Percentiles rank a stretch among this genome's conserved stretches.
Evolutionary conservation across 2,113 vertebrate species (phyloP).

Genomic region (Ochotona princeps): DNA sequence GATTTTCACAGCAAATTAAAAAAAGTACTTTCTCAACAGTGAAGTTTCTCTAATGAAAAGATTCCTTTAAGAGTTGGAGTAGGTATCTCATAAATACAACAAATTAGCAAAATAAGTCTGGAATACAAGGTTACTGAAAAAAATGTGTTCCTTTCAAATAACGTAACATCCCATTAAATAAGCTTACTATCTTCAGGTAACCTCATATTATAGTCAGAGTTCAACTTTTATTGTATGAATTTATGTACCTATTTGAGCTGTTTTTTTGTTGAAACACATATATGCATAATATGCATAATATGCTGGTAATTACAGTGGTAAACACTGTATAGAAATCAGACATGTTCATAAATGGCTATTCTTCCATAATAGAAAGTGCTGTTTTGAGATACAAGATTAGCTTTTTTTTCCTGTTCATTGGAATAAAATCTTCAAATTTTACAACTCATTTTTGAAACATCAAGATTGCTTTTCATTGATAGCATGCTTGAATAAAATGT

Average conservation of each 20-base stretch:
- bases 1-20: too few species aligned
- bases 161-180: background rate
- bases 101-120: background rate
- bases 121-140: background rate
- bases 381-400: background rate
- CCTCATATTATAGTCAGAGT: background rate
- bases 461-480: background rate
- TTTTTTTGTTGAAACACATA: background rate
- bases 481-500: background rate
- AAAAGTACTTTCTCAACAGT: background rate
- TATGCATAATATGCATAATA: background rate
- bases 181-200: background rate
- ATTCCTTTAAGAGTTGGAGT: background rate
- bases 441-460: background rate
- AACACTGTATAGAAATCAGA: background rate
- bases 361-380: background rate
- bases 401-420: background rate
- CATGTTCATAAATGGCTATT: background rate
- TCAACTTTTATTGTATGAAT: background rate
- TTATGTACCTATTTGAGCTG: background rate
- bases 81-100: background rate
- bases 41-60: background rate
- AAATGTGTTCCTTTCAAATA: background rate
- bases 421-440: background rate
- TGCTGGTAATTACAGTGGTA: background rate